Evolutionary conservation across 2,888 invertebrate species (phyloP).

Genomic region (Hirtodrosophila cameraria): DNA sequence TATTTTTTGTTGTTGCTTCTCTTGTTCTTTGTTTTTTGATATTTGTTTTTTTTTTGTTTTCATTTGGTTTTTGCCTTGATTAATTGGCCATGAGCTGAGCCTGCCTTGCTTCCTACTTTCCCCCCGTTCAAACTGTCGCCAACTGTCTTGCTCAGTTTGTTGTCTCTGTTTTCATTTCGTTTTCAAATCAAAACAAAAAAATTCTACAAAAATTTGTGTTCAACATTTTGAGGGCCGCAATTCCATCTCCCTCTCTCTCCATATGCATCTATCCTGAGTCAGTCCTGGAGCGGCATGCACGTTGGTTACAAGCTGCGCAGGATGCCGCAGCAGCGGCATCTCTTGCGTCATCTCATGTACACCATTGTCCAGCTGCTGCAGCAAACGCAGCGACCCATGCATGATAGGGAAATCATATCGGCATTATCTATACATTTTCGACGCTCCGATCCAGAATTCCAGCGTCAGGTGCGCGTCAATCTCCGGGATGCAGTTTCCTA

Average conservation of each 20-base stretch:
- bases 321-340: conserved; percentile 25
- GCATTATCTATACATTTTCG: conserved; percentile 13
- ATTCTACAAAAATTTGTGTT: background rate
- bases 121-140: conserved; percentile 38
- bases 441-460: conserved; percentile 59
- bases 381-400: conserved; percentile 39
- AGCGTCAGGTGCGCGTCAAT: conserved; percentile 48
- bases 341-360: conserved; percentile 32
- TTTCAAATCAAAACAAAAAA: background rate
- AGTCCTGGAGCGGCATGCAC: conserved; percentile 5
- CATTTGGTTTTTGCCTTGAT: conserved; percentile 56
- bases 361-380: conserved; percentile 41
- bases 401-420: conserved; percentile 38
- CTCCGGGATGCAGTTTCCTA: conserved; percentile 52
- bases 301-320: conserved; percentile 29
- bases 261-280: conserved; percentile 6
- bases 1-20: background rate
- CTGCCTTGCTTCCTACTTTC: conserved; percentile 13
- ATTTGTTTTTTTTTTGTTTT: background rate
- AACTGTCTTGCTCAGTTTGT: conserved; percentile 10
- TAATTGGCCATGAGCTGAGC: conserved; percentile 67
- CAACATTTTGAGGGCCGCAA: conserved; percentile 5
- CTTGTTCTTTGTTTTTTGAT: background rate
- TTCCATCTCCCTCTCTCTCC: background rate
- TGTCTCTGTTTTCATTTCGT: conserved; percentile 10